Conservation (phyloP, 2,113 vertebrate species). For the Barnardius zonarius region DNA sequence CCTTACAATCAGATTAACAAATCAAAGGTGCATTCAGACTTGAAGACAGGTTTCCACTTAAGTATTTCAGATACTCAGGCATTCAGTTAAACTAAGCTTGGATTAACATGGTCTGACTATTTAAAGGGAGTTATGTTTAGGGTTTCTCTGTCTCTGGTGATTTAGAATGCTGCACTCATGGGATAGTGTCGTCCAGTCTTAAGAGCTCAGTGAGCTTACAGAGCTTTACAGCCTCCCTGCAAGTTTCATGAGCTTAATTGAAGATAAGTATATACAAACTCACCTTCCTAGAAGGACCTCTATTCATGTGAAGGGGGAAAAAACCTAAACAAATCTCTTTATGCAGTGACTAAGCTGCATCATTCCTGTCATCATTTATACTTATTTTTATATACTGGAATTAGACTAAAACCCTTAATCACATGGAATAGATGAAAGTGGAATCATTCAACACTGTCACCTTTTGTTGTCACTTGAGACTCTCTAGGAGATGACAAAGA, state of each 20-base stretch:
- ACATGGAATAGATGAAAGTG: slow-evolving; percentile 33
- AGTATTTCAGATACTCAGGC: slow-evolving; percentile 53
- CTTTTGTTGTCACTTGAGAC: slow-evolving; percentile 23
- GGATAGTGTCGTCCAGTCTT: slow-evolving; percentile 56
- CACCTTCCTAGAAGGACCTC: slow-evolving; percentile 47
- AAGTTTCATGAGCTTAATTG: slow-evolving; percentile 65
- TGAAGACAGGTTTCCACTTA: slow-evolving; percentile 56
- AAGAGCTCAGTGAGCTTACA: slow-evolving; percentile 65
- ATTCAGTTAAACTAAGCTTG: slow-evolving; percentile 63
- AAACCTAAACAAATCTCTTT: slow-evolving; percentile 42
- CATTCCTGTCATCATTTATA: slow-evolving; percentile 44
- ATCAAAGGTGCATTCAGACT: slow-evolving; percentile 58
- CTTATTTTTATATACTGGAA: slow-evolving; percentile 43
- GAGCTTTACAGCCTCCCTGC: slow-evolving; percentile 65
- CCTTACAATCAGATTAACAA: slow-evolving; percentile 62
- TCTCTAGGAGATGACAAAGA: not conserved
- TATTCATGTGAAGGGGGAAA: slow-evolving; percentile 34
- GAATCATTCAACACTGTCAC: slow-evolving; percentile 40
- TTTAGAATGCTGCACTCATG: slow-evolving; percentile 49
- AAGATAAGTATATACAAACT: slow-evolving; percentile 68
- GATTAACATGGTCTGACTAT: slow-evolving; percentile 70
- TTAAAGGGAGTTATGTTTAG: slow-evolving; percentile 64
- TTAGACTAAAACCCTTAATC: slow-evolving; percentile 36
- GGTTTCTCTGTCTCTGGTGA: slow-evolving; percentile 50
- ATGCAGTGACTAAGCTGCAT: slow-evolving; percentile 33